phyloP scores from a whole-genome alignment of 2,888 invertebrate genomes.

The Erebia ligea region DNA sequence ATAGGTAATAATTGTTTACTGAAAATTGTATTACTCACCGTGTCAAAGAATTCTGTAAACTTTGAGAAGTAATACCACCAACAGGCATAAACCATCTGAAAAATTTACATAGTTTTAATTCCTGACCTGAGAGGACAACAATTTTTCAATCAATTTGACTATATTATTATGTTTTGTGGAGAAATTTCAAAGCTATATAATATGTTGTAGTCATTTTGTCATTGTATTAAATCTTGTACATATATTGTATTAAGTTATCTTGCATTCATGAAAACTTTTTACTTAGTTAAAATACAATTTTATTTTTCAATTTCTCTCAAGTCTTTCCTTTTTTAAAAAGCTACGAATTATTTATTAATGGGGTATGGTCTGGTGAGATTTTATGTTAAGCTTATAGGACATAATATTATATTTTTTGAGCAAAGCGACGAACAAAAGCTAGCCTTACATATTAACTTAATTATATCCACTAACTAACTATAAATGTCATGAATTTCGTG shows the following conservation, averaged over 20 bases:
- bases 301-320: neutral
- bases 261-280: neutral
- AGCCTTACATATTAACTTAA: neutral
- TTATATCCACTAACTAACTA: slow-evolving; percentile 21
- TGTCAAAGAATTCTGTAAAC: slow-evolving; percentile 97
- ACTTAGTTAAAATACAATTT: neutral
- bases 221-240: neutral
- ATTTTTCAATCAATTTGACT: neutral
- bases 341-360: neutral
- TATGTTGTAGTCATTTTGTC: neutral
- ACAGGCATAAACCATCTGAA: slow-evolving; percentile 95
- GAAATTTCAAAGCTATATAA: neutral
- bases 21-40: slow-evolving; percentile 85
- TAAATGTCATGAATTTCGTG: slow-evolving; percentile 24
- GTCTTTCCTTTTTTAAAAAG: neutral
- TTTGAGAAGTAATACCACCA: slow-evolving; percentile 99
- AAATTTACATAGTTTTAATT: slow-evolving; percentile 46
- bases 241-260: neutral
- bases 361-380: neutral
- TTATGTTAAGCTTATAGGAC: neutral
- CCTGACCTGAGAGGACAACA: neutral
- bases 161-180: neutral
- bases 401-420: neutral
- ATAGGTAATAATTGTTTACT: neutral
- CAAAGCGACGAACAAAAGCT: slow-evolving; percentile 12